Conservation (phyloP, 2,888 invertebrate genomes). For the Euzetes globulus region DNA sequence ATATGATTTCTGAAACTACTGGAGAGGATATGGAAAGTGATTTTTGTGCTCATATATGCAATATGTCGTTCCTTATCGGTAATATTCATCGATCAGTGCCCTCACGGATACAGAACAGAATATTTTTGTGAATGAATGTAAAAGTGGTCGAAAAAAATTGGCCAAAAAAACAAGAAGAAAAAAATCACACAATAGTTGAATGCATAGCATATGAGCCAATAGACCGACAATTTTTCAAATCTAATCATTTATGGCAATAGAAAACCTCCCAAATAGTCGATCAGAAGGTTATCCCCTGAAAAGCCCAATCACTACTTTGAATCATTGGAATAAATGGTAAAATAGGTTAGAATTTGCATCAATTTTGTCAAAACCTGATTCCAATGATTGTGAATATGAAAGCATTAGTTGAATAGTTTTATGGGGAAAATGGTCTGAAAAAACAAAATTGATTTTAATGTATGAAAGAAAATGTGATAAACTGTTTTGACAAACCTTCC, state of each 20-base stretch:
- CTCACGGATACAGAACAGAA: not conserved
- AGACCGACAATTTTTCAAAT: not conserved
- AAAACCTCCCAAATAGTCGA: slow-evolving; percentile 8
- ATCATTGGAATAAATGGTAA: not conserved
- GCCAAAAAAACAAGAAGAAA: not conserved
- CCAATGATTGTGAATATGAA: not conserved
- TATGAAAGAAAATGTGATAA: not conserved
- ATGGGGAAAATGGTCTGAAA: not conserved
- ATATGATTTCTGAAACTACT: not conserved
- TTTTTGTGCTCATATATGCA: not conserved
- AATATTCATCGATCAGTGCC: slow-evolving; percentile 1
- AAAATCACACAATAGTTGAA: not conserved
- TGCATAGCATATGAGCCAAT: not conserved
- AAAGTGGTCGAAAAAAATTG: not conserved
- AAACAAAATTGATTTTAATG: not conserved
- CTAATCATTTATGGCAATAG: not conserved
- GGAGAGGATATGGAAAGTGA: slow-evolving; percentile 3
- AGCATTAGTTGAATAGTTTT: not conserved
- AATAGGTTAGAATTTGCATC: not conserved
- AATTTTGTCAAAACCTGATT: not conserved
- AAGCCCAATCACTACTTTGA: not conserved
- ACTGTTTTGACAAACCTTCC: not conserved
- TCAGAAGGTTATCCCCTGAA: not conserved
- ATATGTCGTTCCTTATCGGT: slow-evolving; percentile 4
- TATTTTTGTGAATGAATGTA: not conserved